Evolutionary conservation across 2,888 invertebrate genomes (phyloP), one percentile per base, ranked within the genome.

Genomic region (Tetheella fluctuosa): DNA sequence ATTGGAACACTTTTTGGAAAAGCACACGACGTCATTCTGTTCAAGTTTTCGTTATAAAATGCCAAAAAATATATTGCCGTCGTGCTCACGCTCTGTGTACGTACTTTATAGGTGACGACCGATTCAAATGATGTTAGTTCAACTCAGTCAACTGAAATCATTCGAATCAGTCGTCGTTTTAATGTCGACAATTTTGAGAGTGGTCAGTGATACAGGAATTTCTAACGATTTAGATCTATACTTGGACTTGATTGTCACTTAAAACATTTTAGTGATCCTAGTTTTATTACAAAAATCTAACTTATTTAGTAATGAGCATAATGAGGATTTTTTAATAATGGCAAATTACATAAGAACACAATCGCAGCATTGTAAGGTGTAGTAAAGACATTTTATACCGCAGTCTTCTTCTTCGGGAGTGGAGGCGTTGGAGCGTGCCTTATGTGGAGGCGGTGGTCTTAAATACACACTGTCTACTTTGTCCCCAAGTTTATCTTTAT

Each of bases 351-450:
- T 88, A 42, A 92, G 74, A 61, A 94, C 91, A 84, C 95, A 95
- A 73, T 95, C 95, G 85, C 95, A 95, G 75, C 95, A 95, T 77
- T 94, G 94, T 72, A 95, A 86, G 1, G 94, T 93, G 70, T 94
- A 94, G 73, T 95, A 95, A 20, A 95, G 86, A 73, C 95, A 95
- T 76, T 94, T 94, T 15, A 95, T 91, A 59, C 94, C 91, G 71
- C 95, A 95, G 57, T 90, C 91, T 65, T 94, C 94, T 20, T 95
- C 94, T 63, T 94, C 93, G 4, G 84, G 81, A 0, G 80, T 78
- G 58, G 90, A 80, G 0, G 79, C 67, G 10, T 71, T 71, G 0
- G 88, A 84, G 4, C 79, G 74, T 2, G 81, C 68, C 60, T 90
- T 89, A 39, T 85, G 82, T 1, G 81, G 66, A 0, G 87, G 83